These are phyloP conservation scores for Lampris incognitus DNA, from an alignment of 2,113 vertebrate species.

Conservation along the genomic window DNA sequence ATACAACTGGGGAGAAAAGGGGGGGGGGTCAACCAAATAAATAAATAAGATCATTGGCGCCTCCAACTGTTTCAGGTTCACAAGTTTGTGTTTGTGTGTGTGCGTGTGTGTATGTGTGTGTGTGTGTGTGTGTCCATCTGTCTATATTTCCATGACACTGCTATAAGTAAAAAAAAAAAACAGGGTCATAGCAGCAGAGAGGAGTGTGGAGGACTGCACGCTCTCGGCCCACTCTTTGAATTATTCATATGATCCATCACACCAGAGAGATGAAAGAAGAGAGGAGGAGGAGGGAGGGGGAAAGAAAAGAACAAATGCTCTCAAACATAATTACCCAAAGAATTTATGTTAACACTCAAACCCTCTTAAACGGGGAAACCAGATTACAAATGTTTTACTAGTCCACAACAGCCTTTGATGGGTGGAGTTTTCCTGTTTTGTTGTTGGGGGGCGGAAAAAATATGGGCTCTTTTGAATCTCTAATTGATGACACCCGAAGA, in stretches of 20 bases:
- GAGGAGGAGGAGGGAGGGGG: background rate
- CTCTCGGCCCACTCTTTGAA: conserved; percentile 47
- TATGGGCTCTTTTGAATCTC: background rate
- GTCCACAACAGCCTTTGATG: background rate
- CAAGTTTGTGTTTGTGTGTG: background rate
- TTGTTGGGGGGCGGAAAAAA: background rate
- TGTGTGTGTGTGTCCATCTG: conserved; percentile 17
- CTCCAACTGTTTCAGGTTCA: background rate
- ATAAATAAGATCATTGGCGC: conserved; percentile 13
- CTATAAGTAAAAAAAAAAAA: conserved; percentile 39
- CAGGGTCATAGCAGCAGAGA: conserved; percentile 25
- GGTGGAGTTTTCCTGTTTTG: background rate
- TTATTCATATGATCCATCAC: conserved; percentile 64
- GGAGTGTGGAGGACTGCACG: conserved; percentile 8
- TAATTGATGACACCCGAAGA: background rate
- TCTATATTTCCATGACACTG: conserved; percentile 2
- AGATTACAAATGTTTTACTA: background rate
- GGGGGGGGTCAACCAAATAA: no score
- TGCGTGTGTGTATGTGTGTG: background rate
- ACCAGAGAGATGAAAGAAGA: conserved; percentile 27
- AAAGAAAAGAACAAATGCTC: conserved; percentile 18
- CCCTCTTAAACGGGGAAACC: background rate
- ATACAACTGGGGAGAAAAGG: no score
- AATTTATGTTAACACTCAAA: background rate
- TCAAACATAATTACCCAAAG: conserved; percentile 17